Conservation (phyloP, 2,113 vertebrate species). For the Micronisus gabar region DNA sequence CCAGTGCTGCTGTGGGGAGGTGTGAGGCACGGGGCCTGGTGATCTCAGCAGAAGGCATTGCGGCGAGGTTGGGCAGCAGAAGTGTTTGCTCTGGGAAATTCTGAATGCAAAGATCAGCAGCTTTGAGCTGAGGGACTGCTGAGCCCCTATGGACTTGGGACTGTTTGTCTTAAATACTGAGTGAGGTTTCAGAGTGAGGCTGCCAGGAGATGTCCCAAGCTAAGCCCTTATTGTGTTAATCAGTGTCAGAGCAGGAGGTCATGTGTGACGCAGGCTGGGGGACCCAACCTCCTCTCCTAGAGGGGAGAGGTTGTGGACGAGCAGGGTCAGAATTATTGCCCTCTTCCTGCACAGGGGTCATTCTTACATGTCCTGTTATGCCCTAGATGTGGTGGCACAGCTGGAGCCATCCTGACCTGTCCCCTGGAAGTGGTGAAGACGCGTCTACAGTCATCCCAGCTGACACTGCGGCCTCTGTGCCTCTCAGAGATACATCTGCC, state of each 20-base stretch:
- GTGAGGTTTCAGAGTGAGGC: neutral
- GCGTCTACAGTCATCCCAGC: slow-evolving; percentile 61
- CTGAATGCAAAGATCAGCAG: neutral
- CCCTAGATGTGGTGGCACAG: slow-evolving; percentile 64
- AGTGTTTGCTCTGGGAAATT: slow-evolving; percentile 6
- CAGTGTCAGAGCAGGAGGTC: neutral
- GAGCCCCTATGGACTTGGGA: neutral
- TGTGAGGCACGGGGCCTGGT: neutral
- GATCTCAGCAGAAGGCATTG: neutral
- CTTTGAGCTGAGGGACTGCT: neutral
- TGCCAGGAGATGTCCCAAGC: slow-evolving; percentile 4
- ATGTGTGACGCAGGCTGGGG: neutral
- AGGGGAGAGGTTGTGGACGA: neutral
- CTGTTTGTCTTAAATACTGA: slow-evolving; percentile 4
- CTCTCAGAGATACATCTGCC: slow-evolving; percentile 45
- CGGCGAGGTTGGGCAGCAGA: neutral
- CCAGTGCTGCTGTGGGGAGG: rapidly evolving
- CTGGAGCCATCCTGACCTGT: slow-evolving; percentile 68
- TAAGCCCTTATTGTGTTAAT: neutral
- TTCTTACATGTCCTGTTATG: neutral
- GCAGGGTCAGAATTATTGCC: neutral
- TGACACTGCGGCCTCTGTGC: slow-evolving; percentile 34
- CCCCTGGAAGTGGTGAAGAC: slow-evolving; percentile 74
- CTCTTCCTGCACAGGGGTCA: neutral
- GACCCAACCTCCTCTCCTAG: neutral